Conservation (phyloP, 2,113 vertebrate species). For the Lutjanus erythropterus region DNA sequence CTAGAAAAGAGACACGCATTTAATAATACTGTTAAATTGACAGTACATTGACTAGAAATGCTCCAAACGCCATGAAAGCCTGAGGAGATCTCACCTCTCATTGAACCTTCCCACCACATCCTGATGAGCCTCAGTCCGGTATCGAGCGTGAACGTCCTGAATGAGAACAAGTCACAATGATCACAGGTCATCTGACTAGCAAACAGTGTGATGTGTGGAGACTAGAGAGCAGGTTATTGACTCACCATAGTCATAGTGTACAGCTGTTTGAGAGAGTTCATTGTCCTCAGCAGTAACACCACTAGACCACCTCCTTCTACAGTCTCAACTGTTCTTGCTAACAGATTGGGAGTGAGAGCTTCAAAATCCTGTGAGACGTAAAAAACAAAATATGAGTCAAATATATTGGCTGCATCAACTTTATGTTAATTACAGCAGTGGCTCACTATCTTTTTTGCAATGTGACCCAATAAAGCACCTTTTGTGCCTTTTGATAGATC, state of each 20-base stretch:
- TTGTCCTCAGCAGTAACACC: constrained; percentile 92
- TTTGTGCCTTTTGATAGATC: too few species aligned
- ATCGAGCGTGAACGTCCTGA: constrained; percentile 97
- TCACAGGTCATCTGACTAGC: not conserved
- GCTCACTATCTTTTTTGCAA: too few species aligned
- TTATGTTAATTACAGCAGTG: too few species aligned
- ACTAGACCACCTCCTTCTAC: constrained; percentile 96
- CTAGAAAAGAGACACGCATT: constrained; percentile 71
- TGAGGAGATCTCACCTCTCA: constrained; percentile 86
- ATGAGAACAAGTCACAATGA: constrained; percentile 3
- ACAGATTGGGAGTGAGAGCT: constrained; percentile 94
- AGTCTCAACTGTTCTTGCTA: constrained; percentile 96
- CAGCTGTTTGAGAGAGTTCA: constrained; percentile 97
- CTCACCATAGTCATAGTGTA: constrained; percentile 97
- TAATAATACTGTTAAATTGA: not conserved
- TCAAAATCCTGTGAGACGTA: constrained; percentile 92
- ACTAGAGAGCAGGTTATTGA: not conserved
- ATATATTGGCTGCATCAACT: too few species aligned
- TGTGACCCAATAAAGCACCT: too few species aligned
- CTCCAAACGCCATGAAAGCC: not conserved
- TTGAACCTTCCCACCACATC: constrained; percentile 97
- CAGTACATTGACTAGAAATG: not conserved
- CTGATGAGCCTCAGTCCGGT: constrained; percentile 96
- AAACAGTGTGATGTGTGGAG: not conserved
- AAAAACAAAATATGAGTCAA: not conserved